Base-by-base conservation (phyloP, 2,888 invertebrate genomes). In the Lacanobia oleracea region DNA sequence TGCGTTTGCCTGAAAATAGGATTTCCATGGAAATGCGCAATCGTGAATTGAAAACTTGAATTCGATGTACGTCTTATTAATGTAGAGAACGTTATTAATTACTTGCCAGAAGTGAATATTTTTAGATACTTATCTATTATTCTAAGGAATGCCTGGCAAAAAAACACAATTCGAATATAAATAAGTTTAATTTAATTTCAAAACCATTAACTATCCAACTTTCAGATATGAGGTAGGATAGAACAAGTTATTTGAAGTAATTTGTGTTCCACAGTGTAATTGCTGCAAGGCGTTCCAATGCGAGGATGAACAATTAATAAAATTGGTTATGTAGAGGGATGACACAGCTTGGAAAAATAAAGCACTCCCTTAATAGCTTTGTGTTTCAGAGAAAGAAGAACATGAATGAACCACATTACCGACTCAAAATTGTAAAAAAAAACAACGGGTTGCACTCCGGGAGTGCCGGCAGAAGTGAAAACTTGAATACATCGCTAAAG, bases 1-100 rank as follows among this genome's bases (percentile, higher is more conserved):
- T 51, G 40, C 59, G n/a, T 72, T 79, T 60, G 79, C 73, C 72
- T 71, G 59, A 72, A 78, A 74, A 74, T 74, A 74, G 79, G 72
- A 60, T 59, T 74, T 74, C 21, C n/a, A 43, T 72, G 54, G 2
- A 74, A 74, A 78, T 78, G 10, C 18, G 23, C 0, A 21, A 60
- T 33, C 48, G 2, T 48, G 27, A 48, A 48, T 10, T 18, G 27
- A 70, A 59, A 53, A 18, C 40, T 59, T 27, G 14, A 27, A 21
- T 45, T 12, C 21, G 1, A 8, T 33, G 21, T 33, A 16, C 1
- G 9, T 21, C 2, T n/a, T 62, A n/a, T 60, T 14, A 1, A 16
- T 7, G 12, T 8, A 56, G 12, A 10, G 7, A 33, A 48, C 6
- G 40, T 27, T 33, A 33, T 3, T 33, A 33, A 0, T 4, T 6